Evolutionary conservation across 2,797 vertebrate species (phyloP).

Genomic region (Sciaenops ocellatus): DNA sequence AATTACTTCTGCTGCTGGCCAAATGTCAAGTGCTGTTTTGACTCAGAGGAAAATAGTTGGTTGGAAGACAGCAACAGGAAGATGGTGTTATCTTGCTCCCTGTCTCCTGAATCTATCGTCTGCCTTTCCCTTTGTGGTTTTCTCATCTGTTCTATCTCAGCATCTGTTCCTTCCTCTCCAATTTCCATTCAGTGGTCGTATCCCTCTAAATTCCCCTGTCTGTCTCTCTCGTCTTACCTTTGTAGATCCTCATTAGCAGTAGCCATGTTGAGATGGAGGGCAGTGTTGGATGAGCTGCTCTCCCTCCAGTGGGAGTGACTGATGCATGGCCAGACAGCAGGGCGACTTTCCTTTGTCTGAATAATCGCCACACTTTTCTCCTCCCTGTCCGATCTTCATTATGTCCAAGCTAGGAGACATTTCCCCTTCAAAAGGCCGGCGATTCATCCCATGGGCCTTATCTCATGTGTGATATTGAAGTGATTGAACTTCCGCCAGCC

Average conservation of each 20-base stretch:
- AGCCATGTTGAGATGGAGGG: constrained; percentile 28
- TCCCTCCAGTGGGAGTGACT: constrained; percentile 32
- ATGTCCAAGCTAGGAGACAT: constrained; percentile 24
- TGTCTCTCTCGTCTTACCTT: constrained; percentile 21
- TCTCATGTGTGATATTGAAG: constrained; percentile 22
- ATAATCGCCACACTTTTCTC: constrained; percentile 29
- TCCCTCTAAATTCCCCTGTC: constrained; percentile 18
- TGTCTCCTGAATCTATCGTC: constrained; percentile 21
- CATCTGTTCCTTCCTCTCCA: not conserved
- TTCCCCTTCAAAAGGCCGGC: constrained; percentile 30
- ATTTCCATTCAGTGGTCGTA: constrained; percentile 15
- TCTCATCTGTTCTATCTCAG: constrained; percentile 27
- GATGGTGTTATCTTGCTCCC: constrained; percentile 19
- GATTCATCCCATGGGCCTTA: constrained; percentile 28
- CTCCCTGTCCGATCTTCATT: constrained; percentile 20
- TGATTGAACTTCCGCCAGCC: constrained; percentile 26
- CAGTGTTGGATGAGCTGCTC: constrained; percentile 19
- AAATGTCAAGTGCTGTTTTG: constrained; percentile 63
- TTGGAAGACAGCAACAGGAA: constrained; percentile 31
- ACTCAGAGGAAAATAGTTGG: constrained; percentile 41
- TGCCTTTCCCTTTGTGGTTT: constrained; percentile 24
- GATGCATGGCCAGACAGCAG: constrained; percentile 30
- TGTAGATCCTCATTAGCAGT: constrained; percentile 51
- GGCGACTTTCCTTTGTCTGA: constrained; percentile 36
- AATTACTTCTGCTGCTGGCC: constrained; percentile 50